Evolutionary conservation across 2,113 vertebrate species (phyloP), one percentile per base, ranked within the genome.

Genomic region (Myotis brandtii): DNA sequence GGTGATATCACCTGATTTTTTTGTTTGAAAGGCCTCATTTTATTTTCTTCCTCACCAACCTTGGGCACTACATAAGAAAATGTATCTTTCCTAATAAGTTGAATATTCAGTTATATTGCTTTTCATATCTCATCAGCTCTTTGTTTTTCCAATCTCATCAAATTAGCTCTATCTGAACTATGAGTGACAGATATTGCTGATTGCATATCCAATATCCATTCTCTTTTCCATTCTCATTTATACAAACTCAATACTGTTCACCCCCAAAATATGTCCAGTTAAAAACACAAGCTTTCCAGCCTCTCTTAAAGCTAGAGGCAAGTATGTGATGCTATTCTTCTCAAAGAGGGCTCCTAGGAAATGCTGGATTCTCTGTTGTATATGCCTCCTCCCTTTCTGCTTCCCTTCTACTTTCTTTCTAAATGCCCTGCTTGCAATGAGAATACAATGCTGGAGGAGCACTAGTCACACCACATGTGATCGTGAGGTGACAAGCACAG

Each of bases 11-110:
- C n/a, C 32, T 75, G 59, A 59, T 70, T 46, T 54, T 62, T 34
- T 93, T 93, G 6, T 77, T 93, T 76, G 70, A 85, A 95, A 94
- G 50, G 12, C 5, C 6, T 70, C 50, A 59, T n/a, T 85, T 77
- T 85, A 25, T 67, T 93, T 80, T 70, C 48, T 40, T 93, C 8
- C 48, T 93, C 46, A 81, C 14, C 25, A 64, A 48, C 56, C 54
- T 73, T 66, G 37, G 81, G 56, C 9, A 86, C 43, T 72, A 52
- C 52, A 21, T 21, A 77, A 59, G 69, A 76, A 96, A 75, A 69
- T 25, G 18, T 50, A 54, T 62, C 81, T 95, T 94, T 82, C 82
- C 50, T 82, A 90, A 52, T 59, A 70, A 83, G 34, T 54, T 84
- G 30, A n/a, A 16, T 46, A 66, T 86, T 86, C n/a, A 23, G 20